Conservation (phyloP, 1,140 invertebrate species). For the Halesus radiatus region DNA sequence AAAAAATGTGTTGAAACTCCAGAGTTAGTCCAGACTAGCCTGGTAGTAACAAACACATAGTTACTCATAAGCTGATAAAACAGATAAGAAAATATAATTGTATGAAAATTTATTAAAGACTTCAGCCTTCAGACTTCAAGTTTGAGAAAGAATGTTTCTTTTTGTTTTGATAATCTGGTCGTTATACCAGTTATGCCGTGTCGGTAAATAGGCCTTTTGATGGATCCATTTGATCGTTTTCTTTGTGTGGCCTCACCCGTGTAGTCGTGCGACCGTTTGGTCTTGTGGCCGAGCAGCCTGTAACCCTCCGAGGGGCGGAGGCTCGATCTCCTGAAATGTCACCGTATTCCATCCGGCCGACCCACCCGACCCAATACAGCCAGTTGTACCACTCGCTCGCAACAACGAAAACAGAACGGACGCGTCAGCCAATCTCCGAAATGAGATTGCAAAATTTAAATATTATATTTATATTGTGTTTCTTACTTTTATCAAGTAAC, state of each 20-base stretch:
- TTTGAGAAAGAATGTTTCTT: neutral
- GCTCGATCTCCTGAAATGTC: conserved; percentile 29
- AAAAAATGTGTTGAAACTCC: too few species aligned
- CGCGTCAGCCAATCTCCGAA: conserved; percentile 17
- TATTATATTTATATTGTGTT: too few species aligned
- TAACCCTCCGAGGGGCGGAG: neutral
- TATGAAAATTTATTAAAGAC: too few species aligned
- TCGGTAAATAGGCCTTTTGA: neutral
- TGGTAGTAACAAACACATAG: too few species aligned
- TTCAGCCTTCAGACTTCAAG: too few species aligned
- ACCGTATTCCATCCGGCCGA: neutral
- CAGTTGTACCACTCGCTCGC: conserved; percentile 1
- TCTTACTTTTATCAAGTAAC: too few species aligned
- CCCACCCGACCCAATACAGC: too few species aligned
- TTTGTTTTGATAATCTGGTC: conserved; percentile 2
- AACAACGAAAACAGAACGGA: conserved; percentile 9
- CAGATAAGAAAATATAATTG: too few species aligned
- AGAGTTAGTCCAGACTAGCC: too few species aligned
- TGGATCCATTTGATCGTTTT: neutral
- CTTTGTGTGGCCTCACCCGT: neutral
- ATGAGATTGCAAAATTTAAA: neutral
- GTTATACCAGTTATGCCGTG: conserved; percentile 13
- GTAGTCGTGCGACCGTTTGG: too few species aligned
- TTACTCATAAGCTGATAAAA: too few species aligned
- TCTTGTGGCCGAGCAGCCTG: too few species aligned